These are phyloP conservation scores for Sebastes aleutianus DNA, from an alignment of 2,797 vertebrate species.

Conservation along the genomic window DNA sequence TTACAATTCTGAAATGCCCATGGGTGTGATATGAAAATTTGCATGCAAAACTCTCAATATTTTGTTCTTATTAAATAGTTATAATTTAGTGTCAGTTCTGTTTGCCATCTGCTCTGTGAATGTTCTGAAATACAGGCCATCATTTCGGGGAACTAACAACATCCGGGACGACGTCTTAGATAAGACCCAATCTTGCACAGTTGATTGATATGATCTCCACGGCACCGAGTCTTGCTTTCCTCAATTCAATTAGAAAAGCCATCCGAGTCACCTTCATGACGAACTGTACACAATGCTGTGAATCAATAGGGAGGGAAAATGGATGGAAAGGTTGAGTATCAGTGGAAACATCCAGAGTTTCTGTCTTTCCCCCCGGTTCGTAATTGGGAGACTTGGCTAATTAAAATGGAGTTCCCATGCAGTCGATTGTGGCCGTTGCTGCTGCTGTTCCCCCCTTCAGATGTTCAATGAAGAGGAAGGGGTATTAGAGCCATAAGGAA, in stretches of 20 bases:
- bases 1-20: slow-evolving; percentile 6
- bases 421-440: slow-evolving; percentile 53
- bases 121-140: background rate
- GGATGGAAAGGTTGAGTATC: slow-evolving; percentile 36
- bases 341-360: slow-evolving; percentile 23
- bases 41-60: background rate
- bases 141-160: slow-evolving; percentile 28
- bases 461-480: slow-evolving; percentile 71
- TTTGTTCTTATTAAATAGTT: slow-evolving; percentile 8
- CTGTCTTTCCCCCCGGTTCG: slow-evolving; percentile 34
- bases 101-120: slow-evolving; percentile 34
- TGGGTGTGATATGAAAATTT: slow-evolving; percentile 4
- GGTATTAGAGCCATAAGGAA: slow-evolving; percentile 77
- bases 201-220: slow-evolving; percentile 62
- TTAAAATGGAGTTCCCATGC: slow-evolving; percentile 71
- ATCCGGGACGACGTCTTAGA: slow-evolving; percentile 29
- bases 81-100: slow-evolving; percentile 6
- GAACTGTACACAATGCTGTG: slow-evolving; percentile 31
- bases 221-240: slow-evolving; percentile 36
- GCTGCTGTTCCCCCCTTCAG: slow-evolving; percentile 57
- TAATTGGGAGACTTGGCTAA: slow-evolving; percentile 68
- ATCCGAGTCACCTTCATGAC: slow-evolving; percentile 60
- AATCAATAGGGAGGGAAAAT: slow-evolving; percentile 50
- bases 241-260: slow-evolving; percentile 62
- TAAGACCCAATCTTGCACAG: slow-evolving; percentile 30